A percentile compares a stretch with the other conserved stretches of the same genome.
Evolutionary conservation across 2,113 vertebrate genomes (phyloP).

Genomic region (Chauna torquata): DNA sequence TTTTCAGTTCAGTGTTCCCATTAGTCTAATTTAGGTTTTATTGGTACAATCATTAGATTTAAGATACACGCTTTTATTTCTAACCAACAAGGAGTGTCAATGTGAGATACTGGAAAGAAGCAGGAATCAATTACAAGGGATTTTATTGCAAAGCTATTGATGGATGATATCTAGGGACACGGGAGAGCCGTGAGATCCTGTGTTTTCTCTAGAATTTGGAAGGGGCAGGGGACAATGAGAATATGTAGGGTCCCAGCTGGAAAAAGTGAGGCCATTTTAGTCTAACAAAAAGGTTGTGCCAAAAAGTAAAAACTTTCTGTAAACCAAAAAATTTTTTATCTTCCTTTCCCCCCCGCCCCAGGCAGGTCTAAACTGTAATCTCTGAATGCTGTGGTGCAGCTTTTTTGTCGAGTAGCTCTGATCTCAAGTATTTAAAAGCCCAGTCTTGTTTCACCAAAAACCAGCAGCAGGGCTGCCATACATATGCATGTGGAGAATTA

Average conservation of each 20-base stretch:
- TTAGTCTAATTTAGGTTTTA: slow-evolving; percentile 23
- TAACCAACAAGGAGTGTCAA: not conserved
- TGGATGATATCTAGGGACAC: not conserved
- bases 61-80: not conserved
- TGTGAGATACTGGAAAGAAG: not conserved
- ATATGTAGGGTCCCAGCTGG: not conserved
- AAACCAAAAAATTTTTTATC: not conserved
- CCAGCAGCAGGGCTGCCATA: not conserved
- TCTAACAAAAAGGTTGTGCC: not conserved
- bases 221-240: not conserved
- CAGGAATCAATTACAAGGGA: not conserved
- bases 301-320: not conserved
- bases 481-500: not conserved
- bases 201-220: not conserved
- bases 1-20: not conserved
- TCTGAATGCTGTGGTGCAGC: not conserved
- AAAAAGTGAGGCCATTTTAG: not conserved
- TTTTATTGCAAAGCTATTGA: not conserved
- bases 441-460: not conserved
- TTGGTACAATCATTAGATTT: slow-evolving; percentile 18
- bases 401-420: not conserved
- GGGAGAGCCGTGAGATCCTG: not conserved
- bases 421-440: not conserved
- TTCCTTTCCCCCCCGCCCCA: not conserved
- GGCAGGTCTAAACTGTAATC: not conserved